phyloP scores from a whole-genome alignment of 2,888 invertebrate genomes.

The Timandra comae region DNA sequence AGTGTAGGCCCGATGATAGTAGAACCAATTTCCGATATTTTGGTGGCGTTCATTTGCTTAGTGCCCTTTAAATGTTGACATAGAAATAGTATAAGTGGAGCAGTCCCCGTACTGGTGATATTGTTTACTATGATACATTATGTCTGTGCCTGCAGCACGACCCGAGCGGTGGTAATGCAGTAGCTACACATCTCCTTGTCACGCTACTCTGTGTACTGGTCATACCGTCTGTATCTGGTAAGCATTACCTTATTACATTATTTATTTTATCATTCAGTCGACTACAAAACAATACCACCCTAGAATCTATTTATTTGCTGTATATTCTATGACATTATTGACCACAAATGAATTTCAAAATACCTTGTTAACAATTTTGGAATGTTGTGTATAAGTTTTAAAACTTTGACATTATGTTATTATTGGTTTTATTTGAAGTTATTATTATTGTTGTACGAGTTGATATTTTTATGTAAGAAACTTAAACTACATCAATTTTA shows the following conservation, averaged over 20 bases:
- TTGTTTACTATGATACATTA: constrained; percentile 26
- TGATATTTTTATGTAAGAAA: constrained; percentile 69
- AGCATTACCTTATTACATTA: constrained; percentile 48
- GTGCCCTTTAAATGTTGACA: constrained; percentile 61
- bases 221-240: constrained; percentile 25
- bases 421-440: constrained; percentile 61
- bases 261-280: constrained; percentile 31
- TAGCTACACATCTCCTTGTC: not conserved
- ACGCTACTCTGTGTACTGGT: constrained; percentile 25
- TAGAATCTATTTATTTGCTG: not conserved
- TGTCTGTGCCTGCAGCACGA: too few relatives aligned
- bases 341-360: constrained; percentile 19
- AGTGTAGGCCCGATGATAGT: constrained; percentile 54
- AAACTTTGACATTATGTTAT: constrained; percentile 57
- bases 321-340: constrained; percentile 23
- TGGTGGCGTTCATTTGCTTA: constrained; percentile 73
- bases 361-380: constrained; percentile 20
- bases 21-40: constrained; percentile 66
- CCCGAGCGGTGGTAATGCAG: too few relatives aligned
- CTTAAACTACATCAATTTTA: constrained; percentile 49
- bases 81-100: constrained; percentile 25
- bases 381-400: constrained; percentile 52
- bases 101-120: constrained; percentile 55
- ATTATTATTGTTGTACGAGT: constrained; percentile 61
- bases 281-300: constrained; percentile 7